Evolutionary conservation across 2,888 invertebrate species (phyloP).

Genomic region (Thalpophila matura): DNA sequence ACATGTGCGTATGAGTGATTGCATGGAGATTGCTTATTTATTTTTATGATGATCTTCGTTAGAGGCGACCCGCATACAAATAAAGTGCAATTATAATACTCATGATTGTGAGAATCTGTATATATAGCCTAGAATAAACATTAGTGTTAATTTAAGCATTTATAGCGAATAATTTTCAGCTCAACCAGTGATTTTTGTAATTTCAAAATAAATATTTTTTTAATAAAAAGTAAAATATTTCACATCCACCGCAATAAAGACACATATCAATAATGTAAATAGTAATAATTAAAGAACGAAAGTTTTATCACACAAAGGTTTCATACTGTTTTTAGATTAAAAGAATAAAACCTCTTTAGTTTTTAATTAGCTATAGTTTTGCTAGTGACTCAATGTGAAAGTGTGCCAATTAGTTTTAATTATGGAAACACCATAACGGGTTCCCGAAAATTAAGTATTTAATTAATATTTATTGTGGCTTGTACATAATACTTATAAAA

Average conservation of each 20-base stretch:
- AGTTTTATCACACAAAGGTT: constrained; percentile 41
- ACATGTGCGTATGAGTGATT: constrained; percentile 43
- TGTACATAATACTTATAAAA: constrained; percentile 77
- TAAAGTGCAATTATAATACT: constrained; percentile 91
- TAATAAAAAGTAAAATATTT: constrained; percentile 62
- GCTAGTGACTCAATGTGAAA: constrained; percentile 90
- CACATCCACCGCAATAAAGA: constrained; percentile 80
- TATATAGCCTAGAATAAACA: constrained; percentile 78
- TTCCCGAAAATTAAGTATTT: constrained; percentile 80
- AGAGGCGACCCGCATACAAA: constrained; percentile 81
- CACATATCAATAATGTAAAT: constrained; percentile 83
- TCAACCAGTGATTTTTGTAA: constrained; percentile 66
- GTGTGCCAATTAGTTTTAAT: constrained; percentile 89
- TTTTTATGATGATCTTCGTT: constrained; percentile 77
- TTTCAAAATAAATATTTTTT: constrained; percentile 64
- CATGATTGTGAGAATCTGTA: constrained; percentile 89
- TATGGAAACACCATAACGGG: constrained; percentile 68
- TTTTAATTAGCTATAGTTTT: constrained; percentile 84
- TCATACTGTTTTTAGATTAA: constrained; percentile 47
- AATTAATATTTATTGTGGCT: constrained; percentile 81
- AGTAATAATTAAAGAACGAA: constrained; percentile 64
- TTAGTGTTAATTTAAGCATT: constrained; percentile 87
- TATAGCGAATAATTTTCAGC: constrained; percentile 73
- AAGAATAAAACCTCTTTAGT: constrained; percentile 81
- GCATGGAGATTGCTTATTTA: constrained; percentile 78